phyloP scores from a whole-genome alignment of 2,797 vertebrate genomes.

The Novumbra hubbsi region DNA sequence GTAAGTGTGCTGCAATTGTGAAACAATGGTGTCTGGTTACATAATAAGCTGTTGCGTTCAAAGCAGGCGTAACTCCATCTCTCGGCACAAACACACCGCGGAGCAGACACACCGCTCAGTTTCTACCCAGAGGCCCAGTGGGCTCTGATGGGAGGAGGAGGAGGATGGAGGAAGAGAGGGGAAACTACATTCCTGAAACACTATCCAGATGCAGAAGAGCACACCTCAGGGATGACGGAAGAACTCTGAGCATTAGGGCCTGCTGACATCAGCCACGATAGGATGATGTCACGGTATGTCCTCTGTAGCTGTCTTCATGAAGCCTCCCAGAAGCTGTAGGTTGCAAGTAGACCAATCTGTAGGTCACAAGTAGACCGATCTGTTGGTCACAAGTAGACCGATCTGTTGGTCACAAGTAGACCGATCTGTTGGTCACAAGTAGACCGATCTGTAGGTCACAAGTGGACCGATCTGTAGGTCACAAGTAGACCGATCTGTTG shows the following conservation, averaged over 20 bases:
- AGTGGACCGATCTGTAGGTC: too few relatives aligned
- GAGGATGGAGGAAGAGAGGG: neutral
- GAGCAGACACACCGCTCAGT: slow-evolving; percentile 59
- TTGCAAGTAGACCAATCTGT: too few relatives aligned
- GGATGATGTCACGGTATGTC: slow-evolving; percentile 55
- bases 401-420: too few relatives aligned
- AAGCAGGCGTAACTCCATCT: slow-evolving; percentile 73
- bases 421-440: too few relatives aligned
- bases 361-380: too few relatives aligned
- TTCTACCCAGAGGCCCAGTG: slow-evolving; percentile 64
- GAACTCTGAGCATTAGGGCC: slow-evolving; percentile 58
- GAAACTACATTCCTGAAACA: slow-evolving; percentile 71
- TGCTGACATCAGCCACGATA: slow-evolving; percentile 71
- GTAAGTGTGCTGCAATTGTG: slow-evolving; percentile 77
- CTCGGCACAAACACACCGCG: slow-evolving; percentile 42
- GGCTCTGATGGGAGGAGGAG: slow-evolving; percentile 40
- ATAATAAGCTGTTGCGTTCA: slow-evolving; percentile 79
- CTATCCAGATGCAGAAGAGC: slow-evolving; percentile 76
- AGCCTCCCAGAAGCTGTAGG: neutral
- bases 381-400: too few relatives aligned
- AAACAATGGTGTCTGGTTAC: slow-evolving; percentile 79
- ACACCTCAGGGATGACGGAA: slow-evolving; percentile 71
- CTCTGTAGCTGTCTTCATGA: neutral
- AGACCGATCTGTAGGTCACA: too few relatives aligned
- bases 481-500: too few relatives aligned